phyloP scores from a whole-genome alignment of 2,888 invertebrate genomes.

The Tachystola acroxantha region DNA sequence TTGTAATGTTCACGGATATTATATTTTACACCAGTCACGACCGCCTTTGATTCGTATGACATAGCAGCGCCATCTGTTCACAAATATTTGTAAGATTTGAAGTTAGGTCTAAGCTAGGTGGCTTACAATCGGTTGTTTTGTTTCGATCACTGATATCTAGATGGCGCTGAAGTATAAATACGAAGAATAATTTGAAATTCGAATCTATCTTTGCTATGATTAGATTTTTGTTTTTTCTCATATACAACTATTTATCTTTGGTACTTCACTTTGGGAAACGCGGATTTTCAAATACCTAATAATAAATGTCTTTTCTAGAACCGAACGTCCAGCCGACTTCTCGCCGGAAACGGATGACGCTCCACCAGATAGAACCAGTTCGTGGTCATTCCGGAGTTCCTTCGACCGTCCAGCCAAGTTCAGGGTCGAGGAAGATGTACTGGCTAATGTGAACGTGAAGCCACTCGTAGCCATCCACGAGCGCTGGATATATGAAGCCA shows the following conservation, averaged over 20 bases:
- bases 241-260: too few species aligned
- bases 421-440: slow-evolving; percentile 45
- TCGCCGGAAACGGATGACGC: slow-evolving; percentile 35
- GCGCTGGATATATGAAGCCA: slow-evolving; percentile 68
- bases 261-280: too few species aligned
- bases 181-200: too few species aligned
- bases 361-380: slow-evolving; percentile 29
- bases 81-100: neutral
- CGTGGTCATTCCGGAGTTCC: slow-evolving; percentile 38
- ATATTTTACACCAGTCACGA: too few species aligned
- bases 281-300: too few species aligned
- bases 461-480: slow-evolving; percentile 72
- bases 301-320: slow-evolving; percentile 31
- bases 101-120: neutral
- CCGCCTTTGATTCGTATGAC: too few species aligned
- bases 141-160: neutral
- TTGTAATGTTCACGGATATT: too few species aligned
- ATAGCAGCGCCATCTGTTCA: neutral
- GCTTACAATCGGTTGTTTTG: neutral
- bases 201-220: too few species aligned
- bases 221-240: too few species aligned
- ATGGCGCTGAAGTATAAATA: too few species aligned
- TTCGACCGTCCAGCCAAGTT: slow-evolving; percentile 22
- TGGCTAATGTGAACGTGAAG: slow-evolving; percentile 57
- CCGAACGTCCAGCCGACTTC: slow-evolving; percentile 34